phyloP scores from a whole-genome alignment of 2,113 vertebrate species.

The Oenanthe melanoleuca region DNA sequence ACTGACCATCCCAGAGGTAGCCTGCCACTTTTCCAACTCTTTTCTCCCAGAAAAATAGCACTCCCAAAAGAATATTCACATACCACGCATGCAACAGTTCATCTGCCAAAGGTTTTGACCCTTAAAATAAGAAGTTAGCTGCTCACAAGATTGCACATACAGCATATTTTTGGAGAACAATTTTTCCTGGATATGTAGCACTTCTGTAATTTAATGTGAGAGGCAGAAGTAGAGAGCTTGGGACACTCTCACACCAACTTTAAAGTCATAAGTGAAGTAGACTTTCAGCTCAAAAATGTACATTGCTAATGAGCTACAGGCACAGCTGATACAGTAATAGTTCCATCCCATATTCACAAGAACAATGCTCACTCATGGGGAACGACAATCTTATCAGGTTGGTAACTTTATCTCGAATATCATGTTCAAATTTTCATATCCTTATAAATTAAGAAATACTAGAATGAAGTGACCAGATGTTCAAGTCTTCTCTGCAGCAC shows the following conservation, averaged over 20 bases:
- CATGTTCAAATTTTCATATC: constrained; percentile 73
- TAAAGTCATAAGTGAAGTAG: constrained; percentile 22
- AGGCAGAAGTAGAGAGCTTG: not conserved
- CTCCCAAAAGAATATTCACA: not conserved
- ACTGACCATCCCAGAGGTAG: not conserved
- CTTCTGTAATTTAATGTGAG: not conserved
- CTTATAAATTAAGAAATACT: constrained; percentile 78
- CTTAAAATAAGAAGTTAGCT: not conserved
- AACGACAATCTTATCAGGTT: constrained; percentile 57
- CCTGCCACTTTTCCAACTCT: not conserved
- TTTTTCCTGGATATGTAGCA: not conserved
- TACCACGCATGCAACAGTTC: not conserved
- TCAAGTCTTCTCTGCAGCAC: constrained; percentile 49
- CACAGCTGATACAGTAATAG: constrained; percentile 58
- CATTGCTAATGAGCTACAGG: constrained; percentile 61
- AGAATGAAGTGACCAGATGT: constrained; percentile 75
- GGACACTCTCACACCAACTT: not conserved
- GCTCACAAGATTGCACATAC: not conserved
- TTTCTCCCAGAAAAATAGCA: not conserved
- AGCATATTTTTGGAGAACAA: not conserved
- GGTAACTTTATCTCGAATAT: constrained; percentile 62
- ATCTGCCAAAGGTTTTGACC: not conserved
- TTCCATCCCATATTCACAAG: constrained; percentile 46
- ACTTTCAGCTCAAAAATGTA: constrained; percentile 50
- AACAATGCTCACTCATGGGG: constrained; percentile 65